Conservation (phyloP, 2,797 vertebrate species). For the Melanotaenia trifasciata region DNA sequence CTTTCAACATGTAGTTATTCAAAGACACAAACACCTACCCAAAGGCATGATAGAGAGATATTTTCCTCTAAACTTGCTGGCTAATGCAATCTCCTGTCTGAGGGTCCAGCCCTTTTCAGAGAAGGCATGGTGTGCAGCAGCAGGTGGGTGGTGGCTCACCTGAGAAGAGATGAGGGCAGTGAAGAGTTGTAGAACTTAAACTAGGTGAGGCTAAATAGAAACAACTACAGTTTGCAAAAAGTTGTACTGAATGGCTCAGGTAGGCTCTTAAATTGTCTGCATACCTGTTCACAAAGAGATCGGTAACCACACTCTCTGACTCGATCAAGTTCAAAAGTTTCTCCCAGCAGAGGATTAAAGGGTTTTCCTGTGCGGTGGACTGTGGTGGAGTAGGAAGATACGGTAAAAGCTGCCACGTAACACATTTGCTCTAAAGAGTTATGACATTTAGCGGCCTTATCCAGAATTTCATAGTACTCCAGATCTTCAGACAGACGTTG, state of each 20-base stretch:
- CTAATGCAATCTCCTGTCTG: slow-evolving; percentile 93
- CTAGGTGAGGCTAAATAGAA: background rate
- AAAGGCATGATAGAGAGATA: slow-evolving; percentile 98
- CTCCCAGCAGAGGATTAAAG: slow-evolving; percentile 95
- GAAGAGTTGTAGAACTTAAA: background rate
- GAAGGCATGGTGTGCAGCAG: slow-evolving; percentile 92
- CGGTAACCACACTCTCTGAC: slow-evolving; percentile 91
- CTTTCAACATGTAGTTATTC: background rate
- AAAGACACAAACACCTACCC: slow-evolving; percentile 81
- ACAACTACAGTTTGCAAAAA: background rate
- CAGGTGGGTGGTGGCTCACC: slow-evolving; percentile 97
- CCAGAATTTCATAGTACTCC: slow-evolving; percentile 94
- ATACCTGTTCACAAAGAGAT: slow-evolving; percentile 95
- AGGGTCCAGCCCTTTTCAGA: slow-evolving; percentile 94
- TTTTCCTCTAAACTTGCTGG: slow-evolving; percentile 98
- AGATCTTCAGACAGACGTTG: slow-evolving; percentile 95
- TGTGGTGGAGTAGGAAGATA: slow-evolving; percentile 96
- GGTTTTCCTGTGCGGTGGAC: slow-evolving; percentile 96
- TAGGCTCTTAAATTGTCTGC: background rate
- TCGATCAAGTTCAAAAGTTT: slow-evolving; percentile 95
- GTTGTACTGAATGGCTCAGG: background rate
- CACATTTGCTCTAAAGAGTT: slow-evolving; percentile 94
- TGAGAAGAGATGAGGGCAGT: slow-evolving; percentile 46
- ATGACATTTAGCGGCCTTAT: slow-evolving; percentile 90
- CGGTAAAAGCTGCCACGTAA: slow-evolving; percentile 94